Evolutionary conservation across 2,888 invertebrate genomes (phyloP), one percentile per base, ranked within the genome.

Genomic region (Xanthorhoe spadicearia): DNA sequence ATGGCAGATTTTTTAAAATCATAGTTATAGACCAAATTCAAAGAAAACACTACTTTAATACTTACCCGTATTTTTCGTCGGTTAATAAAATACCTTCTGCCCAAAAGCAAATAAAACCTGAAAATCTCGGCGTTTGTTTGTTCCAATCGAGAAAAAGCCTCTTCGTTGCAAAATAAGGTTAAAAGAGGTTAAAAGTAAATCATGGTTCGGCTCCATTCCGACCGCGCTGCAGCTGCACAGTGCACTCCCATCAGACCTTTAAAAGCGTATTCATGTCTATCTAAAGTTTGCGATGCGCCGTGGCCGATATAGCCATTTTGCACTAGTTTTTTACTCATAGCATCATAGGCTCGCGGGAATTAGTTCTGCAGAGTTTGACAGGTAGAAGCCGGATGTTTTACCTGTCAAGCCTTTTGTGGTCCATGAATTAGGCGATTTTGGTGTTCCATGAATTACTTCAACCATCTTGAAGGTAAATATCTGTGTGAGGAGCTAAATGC

Each of bases 181-280:
- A 67, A 67, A 67, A 48, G 55, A 63, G 50, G 53, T 60, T 67
- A 43, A 50, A 64, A 61, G 54, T 64, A 68, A 57, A 57, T 65
- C 35, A 43, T 49, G 57, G 64, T 64, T 64, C 64, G 18, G 66
- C 51, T 56, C 43, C 15, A 48, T 48, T 72, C 72, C 50, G 35
- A 71, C 73, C 81, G 68, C 56, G 61, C 43, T 32, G 66, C 70
- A 76, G 68, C 63, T 74, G 77, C 77, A 76, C 49, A 68, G 62
- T 74, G 77, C 77, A 76, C 49, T 61, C 71, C 74, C 73, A 76
- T 80, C 76, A 77, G 79, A 76, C 64, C 71, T 74, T 81, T 89
- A 86, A 89, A 88, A 88, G 89, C 85, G 80, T 86, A 87, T 83
- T 83, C 88, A 77, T 89, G 88, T 88, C 77, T 77, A 74, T 77